Evolutionary conservation across 2,888 invertebrate genomes (phyloP).

Genomic region (Philaethria dido): DNA sequence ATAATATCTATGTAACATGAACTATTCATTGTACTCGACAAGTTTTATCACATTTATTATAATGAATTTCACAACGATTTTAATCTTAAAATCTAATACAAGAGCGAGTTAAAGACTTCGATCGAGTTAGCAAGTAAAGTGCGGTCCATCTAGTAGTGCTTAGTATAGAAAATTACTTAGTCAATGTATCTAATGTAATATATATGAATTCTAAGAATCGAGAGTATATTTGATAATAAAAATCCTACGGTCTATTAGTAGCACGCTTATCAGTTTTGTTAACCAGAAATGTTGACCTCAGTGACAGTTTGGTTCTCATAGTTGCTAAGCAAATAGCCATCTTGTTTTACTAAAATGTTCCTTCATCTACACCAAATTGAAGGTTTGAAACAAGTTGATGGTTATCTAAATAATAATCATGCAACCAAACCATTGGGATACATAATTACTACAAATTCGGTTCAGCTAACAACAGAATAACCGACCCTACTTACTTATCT

Average conservation of each 20-base stretch:
- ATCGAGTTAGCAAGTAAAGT: conserved; percentile 21
- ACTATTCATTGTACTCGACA: conserved; percentile 28
- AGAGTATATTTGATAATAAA: conserved; percentile 16
- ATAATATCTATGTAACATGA: conserved; percentile 2
- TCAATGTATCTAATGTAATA: not conserved
- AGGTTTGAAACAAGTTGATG: not conserved
- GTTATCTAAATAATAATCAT: not conserved
- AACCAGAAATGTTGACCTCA: conserved; percentile 2
- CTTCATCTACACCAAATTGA: not conserved
- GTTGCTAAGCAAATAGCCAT: not conserved
- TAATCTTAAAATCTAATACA: conserved; percentile 41
- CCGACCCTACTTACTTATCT: conserved; percentile 8
- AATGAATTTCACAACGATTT: conserved; percentile 40
- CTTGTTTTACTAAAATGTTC: no score
- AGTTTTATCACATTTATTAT: conserved; percentile 41
- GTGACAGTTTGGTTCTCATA: not conserved
- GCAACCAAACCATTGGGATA: not conserved
- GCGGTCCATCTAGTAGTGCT: conserved; percentile 27
- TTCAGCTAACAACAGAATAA: not conserved
- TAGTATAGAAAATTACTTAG: conserved; percentile 18
- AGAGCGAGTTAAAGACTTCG: conserved; percentile 35
- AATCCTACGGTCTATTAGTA: conserved; percentile 8
- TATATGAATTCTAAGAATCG: conserved; percentile 9
- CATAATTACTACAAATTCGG: conserved; percentile 1
- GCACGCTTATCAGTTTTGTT: conserved; percentile 8